These are phyloP conservation scores for Crocidura indochinensis DNA, from an alignment of 2,797 vertebrate genomes.

Conservation along the genomic window DNA sequence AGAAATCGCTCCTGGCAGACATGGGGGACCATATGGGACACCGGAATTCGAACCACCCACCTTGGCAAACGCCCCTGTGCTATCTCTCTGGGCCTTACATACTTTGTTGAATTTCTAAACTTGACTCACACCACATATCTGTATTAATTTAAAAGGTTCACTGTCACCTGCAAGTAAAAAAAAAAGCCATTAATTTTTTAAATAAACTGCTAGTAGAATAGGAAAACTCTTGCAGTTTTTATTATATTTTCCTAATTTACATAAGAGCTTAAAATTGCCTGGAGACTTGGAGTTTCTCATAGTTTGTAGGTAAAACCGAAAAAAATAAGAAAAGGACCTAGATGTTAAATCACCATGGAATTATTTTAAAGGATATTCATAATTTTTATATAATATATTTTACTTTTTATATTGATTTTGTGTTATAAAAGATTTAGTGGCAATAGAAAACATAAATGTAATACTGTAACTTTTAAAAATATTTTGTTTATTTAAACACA, in stretches of 20 bases:
- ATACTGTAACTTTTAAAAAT: neutral
- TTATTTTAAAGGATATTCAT: constrained; percentile 67
- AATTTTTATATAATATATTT: constrained; percentile 58
- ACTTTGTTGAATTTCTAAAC: constrained; percentile 74
- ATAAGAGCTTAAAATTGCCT: constrained; percentile 57
- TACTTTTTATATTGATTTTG: constrained; percentile 21
- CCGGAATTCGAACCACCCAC: too few species aligned
- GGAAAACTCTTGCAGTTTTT: constrained; percentile 73
- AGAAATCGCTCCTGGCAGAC: too few species aligned
- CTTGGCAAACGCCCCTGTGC: too few species aligned
- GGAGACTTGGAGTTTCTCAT: constrained; percentile 71
- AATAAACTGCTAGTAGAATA: constrained; percentile 45
- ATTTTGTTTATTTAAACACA: too few species aligned
- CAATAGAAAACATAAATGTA: constrained; percentile 2
- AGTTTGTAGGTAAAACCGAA: constrained; percentile 60
- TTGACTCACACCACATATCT: constrained; percentile 50
- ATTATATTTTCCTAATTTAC: constrained; percentile 80
- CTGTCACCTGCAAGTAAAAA: constrained; percentile 42
- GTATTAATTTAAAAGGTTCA: constrained; percentile 73
- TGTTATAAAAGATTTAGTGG: constrained; percentile 12
- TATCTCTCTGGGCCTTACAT: too few species aligned
- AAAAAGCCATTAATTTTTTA: constrained; percentile 70
- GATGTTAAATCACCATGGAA: constrained; percentile 50
- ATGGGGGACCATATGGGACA: too few species aligned
- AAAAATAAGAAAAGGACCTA: constrained; percentile 75